Evolutionary conservation across 35 echinoderm and acorn worm species (phyloP), one percentile per base, ranked within the genome.

Genomic region (Acanthaster planci): DNA sequence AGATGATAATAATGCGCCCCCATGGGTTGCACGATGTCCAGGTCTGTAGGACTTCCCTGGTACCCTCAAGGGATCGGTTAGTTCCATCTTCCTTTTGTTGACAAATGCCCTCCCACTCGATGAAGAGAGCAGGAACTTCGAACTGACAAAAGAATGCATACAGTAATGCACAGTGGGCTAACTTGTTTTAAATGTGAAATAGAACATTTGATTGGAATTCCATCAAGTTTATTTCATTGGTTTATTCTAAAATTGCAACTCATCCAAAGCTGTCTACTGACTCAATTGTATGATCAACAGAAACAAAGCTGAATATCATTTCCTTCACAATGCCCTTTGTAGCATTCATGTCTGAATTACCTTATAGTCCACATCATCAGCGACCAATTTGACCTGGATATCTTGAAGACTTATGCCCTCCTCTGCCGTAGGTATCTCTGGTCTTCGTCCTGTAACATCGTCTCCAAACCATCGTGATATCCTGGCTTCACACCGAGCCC

Each of bases 81-180:
- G 55, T 26, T 76, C 18, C n/a, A 16, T 2, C 38, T 39, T 55
- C n/a, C 23, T 26, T 9, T 30, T 0, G 31, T 38, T 47, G 15
- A 21, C 19, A n/a, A 1, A 90, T n/a, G 54, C 36, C 60, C 21
- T 77, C 17, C 88, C 79, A 90, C 38, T 90, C 32, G n/a, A 90
- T 15, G 22, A 90, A 90, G 23, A 77, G 29, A 18, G 88, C 88
- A 51, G 88, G 88, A 1, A 90, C 80, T 90, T 90, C 88, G 84
- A 90, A 90, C 88, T 90, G n/a, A n/a, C n/a, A 52, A 9, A 37
- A 89, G 67, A 21, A 80, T 29, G 14, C 27, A 87, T 51, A 18
- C 17, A 51, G 51, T 78, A 51, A 78, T 37, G 7, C 35, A 76
- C 23, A 64, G 12, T 23, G 79, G 16, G 16, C 15, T 5, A 78